Percentiles rank a stretch among this genome's conserved stretches.
phyloP scores from a whole-genome alignment of 1,140 invertebrate genomes.

The Microplitis mediator region DNA sequence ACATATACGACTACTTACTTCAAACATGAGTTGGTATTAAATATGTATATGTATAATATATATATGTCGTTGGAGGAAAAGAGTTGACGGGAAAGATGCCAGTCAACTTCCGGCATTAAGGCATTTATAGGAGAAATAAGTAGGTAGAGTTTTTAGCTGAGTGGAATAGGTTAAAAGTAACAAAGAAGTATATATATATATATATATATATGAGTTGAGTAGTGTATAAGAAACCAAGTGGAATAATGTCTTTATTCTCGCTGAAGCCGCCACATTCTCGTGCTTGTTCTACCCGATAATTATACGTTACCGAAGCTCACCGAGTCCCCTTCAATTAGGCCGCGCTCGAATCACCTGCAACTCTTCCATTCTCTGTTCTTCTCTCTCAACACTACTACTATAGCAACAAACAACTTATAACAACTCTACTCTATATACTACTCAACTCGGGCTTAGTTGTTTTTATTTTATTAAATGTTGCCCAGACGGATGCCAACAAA shows the following conservation, averaged over 20 bases:
- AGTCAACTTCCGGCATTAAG: constrained; percentile 17
- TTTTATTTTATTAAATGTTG: no score
- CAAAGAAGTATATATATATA: constrained; percentile 6
- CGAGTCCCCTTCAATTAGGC: constrained; percentile 38
- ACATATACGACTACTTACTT: no score
- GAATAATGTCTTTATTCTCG: constrained; percentile 43
- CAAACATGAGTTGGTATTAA: no score
- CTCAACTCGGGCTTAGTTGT: background rate
- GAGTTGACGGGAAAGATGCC: constrained; percentile 17
- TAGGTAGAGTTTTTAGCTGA: background rate
- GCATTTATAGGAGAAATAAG: constrained; percentile 7
- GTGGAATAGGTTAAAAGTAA: constrained; percentile 1
- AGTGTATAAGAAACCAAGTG: constrained; percentile 28
- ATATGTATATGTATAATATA: background rate
- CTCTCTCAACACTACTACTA: background rate
- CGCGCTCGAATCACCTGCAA: constrained; percentile 34
- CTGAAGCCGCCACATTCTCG: constrained; percentile 36
- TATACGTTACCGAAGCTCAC: constrained; percentile 39
- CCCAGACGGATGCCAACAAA: constrained; percentile 17
- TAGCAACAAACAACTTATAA: background rate
- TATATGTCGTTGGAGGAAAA: background rate
- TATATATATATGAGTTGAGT: background rate
- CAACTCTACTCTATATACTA: no score
- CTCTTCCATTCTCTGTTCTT: constrained; percentile 22
- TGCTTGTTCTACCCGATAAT: constrained; percentile 37